Evolutionary conservation across 1,140 invertebrate genomes (phyloP), one percentile per base, ranked within the genome.

Genomic region (Sminthurides bifidus): DNA sequence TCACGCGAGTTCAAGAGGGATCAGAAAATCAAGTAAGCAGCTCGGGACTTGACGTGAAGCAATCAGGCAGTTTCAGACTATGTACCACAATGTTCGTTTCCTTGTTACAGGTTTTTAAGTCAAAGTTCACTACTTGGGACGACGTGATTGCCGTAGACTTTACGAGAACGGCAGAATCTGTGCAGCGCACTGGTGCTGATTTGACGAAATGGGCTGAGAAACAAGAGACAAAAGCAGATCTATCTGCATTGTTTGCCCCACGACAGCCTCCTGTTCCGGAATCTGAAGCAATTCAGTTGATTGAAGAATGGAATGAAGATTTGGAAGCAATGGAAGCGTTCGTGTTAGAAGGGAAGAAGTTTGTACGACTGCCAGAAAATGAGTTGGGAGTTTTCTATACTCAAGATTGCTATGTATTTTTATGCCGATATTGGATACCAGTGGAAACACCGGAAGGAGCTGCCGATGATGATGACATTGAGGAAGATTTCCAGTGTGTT

Each of bases 81-180:
- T 51, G 1, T 12, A 1, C 1, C 1, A 3, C n/a, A 15, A 21
- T 15, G 29, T 14, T 29, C 8, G n/a, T 35, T 35, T 35, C n/a
- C n/a, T 35, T 35, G 33, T 8, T n/a, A 35, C 19, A 49, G 46
- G 84, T 97, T 55, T 98, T 98, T 72, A 97, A 97, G 74, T 87
- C 85, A 2, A 98, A 98, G 72, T 99, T 99, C 72, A 74, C 80
- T 44, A 92, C 89, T 10, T 98, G 95, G 95, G 95, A 98, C 71
- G 94, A 99, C 75, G 92, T 98, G 1, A 92, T 98, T 61, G 92
- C 93, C 1, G 94, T 98, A 4, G 96, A 99, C 75, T 98, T 96
- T 69, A 99, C 96, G 12, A 79, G 95, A 61, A 98, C 95, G 1
- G 92, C 94, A 0, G 92, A 95, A 70, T 97, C 93, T 1, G 94